Conservation (phyloP, 1,140 invertebrate genomes). For the Nebria ingens region DNA sequence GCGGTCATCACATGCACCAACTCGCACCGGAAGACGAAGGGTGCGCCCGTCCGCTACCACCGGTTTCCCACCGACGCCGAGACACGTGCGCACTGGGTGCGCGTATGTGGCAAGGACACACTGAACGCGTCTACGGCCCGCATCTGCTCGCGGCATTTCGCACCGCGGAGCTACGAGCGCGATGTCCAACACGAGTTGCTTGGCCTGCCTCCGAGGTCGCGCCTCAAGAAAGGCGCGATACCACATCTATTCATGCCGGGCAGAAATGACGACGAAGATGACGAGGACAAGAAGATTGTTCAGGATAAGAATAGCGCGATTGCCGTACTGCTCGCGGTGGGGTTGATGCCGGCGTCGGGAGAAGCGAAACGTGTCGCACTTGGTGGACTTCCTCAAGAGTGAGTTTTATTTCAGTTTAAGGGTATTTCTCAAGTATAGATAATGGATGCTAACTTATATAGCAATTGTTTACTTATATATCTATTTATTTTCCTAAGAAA, state of each 20-base stretch:
- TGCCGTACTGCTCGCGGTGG: slow-evolving; percentile 36
- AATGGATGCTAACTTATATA: too few species aligned
- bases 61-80: slow-evolving; percentile 44
- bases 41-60: slow-evolving; percentile 44
- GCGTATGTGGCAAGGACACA: slow-evolving; percentile 40
- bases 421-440: too few species aligned
- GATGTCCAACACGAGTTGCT: slow-evolving; percentile 47
- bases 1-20: slow-evolving; percentile 45
- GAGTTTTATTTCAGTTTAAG: too few species aligned
- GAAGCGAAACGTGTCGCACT: slow-evolving; percentile 34
- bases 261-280: slow-evolving; percentile 16
- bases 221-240: slow-evolving; percentile 41
- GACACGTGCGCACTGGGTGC: slow-evolving; percentile 41
- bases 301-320: slow-evolving; percentile 23
- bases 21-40: slow-evolving; percentile 45
- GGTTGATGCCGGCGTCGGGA: slow-evolving; percentile 39
- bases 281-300: slow-evolving; percentile 10
- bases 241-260: slow-evolving; percentile 30
- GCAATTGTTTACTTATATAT: too few species aligned
- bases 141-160: slow-evolving; percentile 46
- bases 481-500: too few species aligned
- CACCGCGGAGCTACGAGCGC: slow-evolving; percentile 42
- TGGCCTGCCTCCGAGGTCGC: slow-evolving; percentile 41
- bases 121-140: slow-evolving; percentile 46
- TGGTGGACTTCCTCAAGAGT: slow-evolving; percentile 33